phyloP scores from a whole-genome alignment of 2,888 invertebrate genomes.

The Stenodema calcarata region DNA sequence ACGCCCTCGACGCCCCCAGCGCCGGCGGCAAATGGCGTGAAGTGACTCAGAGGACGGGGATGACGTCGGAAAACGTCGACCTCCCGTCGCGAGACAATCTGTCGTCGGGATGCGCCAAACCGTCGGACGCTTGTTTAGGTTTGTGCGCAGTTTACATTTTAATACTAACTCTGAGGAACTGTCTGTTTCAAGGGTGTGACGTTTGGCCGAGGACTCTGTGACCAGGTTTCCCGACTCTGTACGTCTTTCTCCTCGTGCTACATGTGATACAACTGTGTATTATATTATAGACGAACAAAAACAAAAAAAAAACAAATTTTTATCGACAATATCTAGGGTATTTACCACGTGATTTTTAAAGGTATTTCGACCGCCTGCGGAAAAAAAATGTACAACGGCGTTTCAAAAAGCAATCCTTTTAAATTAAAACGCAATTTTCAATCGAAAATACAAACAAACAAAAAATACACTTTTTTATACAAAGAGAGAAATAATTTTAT shows the following conservation, averaged over 20 bases:
- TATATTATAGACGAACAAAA: neutral
- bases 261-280: constrained; percentile 34
- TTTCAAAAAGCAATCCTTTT: neutral
- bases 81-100: constrained; percentile 25
- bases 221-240: constrained; percentile 4
- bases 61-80: constrained; percentile 52
- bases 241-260: constrained; percentile 37
- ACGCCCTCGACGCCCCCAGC: constrained; percentile 36
- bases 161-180: constrained; percentile 32
- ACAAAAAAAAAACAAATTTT: constrained; percentile 15
- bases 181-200: neutral
- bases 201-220: constrained; percentile 36
- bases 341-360: constrained; percentile 15
- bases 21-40: constrained; percentile 45
- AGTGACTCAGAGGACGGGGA: constrained; percentile 51
- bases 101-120: constrained; percentile 53
- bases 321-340: constrained; percentile 46
- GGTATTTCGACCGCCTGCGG: constrained; percentile 21
- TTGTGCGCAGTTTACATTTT: constrained; percentile 54
- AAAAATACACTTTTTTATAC: constrained; percentile 7
- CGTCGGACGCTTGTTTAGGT: constrained; percentile 57
- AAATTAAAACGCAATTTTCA: neutral
- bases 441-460: neutral
- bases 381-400: constrained; percentile 12
- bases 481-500: constrained; percentile 28